Percentiles rank a stretch among this genome's conserved stretches.
Conservation (phyloP, 53 echinoderm and acorn worm genomes). For the Luidia sarsii region DNA sequence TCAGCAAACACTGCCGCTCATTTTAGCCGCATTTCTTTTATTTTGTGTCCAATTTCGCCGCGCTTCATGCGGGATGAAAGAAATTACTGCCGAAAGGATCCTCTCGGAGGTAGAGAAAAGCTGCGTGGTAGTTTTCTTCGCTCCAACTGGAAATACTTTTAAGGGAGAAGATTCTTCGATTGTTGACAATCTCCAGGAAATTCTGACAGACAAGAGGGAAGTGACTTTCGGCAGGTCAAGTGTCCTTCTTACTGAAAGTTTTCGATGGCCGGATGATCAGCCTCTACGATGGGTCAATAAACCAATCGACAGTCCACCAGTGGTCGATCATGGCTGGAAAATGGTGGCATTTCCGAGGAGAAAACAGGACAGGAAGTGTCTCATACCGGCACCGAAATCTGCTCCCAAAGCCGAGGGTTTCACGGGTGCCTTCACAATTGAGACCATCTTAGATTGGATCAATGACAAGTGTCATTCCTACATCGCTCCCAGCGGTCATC, state of each 20-base stretch:
- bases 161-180: background rate
- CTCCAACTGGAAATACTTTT: background rate
- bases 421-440: constrained; percentile 20
- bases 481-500: constrained; percentile 45
- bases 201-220: background rate
- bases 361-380: constrained; percentile 68
- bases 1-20: background rate
- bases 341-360: constrained; percentile 58
- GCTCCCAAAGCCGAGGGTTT: constrained; percentile 65
- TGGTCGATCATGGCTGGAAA: background rate
- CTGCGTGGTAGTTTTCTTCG: constrained; percentile 50
- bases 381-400: constrained; percentile 4
- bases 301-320: background rate
- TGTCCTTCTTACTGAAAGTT: background rate
- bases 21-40: no score
- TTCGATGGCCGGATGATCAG: constrained; percentile 50
- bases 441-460: constrained; percentile 67
- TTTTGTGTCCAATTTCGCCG: background rate
- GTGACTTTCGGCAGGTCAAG: background rate
- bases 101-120: constrained; percentile 47
- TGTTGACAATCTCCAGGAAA: background rate
- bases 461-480: constrained; percentile 75
- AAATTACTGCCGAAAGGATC: constrained; percentile 37
- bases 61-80: constrained; percentile 1
- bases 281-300: constrained; percentile 8